Evolutionary conservation across 1,140 invertebrate species (phyloP).

Genomic region (Planococcus citri): DNA sequence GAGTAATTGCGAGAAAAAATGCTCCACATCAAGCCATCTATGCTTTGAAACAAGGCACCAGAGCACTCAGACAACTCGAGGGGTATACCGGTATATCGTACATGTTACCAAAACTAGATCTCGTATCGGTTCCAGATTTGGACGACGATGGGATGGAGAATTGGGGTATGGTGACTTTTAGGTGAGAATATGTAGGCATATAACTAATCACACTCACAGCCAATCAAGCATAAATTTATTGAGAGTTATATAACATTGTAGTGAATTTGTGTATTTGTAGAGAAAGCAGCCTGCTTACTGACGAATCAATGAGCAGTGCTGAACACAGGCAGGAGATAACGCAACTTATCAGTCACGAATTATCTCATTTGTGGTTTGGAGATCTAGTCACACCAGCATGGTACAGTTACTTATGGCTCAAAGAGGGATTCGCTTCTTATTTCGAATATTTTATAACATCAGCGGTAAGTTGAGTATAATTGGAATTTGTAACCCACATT

Average conservation of each 20-base stretch:
- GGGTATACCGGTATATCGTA: conserved; percentile 27
- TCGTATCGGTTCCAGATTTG: conserved; percentile 62
- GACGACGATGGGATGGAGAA: too few species aligned
- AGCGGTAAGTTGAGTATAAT: too few species aligned
- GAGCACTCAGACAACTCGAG: conserved; percentile 30
- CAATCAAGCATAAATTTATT: too few species aligned
- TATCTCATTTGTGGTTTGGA: conserved; percentile 40
- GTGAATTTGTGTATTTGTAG: too few species aligned
- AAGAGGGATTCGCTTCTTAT: conserved; percentile 43
- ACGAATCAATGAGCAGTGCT: background rate
- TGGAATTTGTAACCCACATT: too few species aligned
- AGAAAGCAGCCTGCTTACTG: background rate
- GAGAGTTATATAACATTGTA: too few species aligned
- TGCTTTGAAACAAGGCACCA: conserved; percentile 35
- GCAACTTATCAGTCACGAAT: conserved; percentile 40
- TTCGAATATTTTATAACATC: conserved; percentile 29
- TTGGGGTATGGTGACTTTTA: conserved; percentile 49
- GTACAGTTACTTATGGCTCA: conserved; percentile 42
- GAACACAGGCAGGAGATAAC: conserved; percentile 31
- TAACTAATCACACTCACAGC: too few species aligned
- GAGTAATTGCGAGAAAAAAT: conserved; percentile 54
- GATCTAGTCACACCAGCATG: conserved; percentile 36
- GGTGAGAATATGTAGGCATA: conserved; percentile 31
- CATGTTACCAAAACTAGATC: conserved; percentile 40
- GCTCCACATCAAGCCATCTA: conserved; percentile 37